Evolutionary conservation across 2,888 invertebrate genomes (phyloP), one percentile per base, ranked within the genome.

Genomic region (Thyatira batis): DNA sequence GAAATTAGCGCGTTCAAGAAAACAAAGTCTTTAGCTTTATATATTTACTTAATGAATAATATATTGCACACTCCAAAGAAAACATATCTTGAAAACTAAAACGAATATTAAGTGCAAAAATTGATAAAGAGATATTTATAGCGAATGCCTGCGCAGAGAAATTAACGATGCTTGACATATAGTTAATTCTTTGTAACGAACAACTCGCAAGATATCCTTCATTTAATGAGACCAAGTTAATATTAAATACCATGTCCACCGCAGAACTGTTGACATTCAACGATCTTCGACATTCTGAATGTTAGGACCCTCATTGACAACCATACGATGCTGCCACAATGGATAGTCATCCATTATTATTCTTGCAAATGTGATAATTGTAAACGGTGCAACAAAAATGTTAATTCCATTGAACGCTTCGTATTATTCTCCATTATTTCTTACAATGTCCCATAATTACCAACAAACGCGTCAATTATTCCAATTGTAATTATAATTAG

Each of bases 401-500:
- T 23, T 39, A 46, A 46, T 25, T 25, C 9, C n/a, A 13, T 23
- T 23, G 45, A 46, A 23, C 25, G 45, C 23, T 25, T 25, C 8
- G 23, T 25, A 46, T 46, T 46, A 23, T 46, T 46, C 8, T 25
- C 13, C 23, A 13, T 46, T 25, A 46, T 25, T 25, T 46, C 23
- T 17, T 46, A n/a, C 39, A 23, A 25, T 44, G 45, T 50, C 13
- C 46, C 48, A 49, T 59, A 44, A 59, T 58, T 53, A 50, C 39
- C 20, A 20, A 39, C 49, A 25, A 46, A 46, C 13, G 28, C 30
- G 50, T 43, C 43, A 49, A 51, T 55, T 45, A 57, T 54, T 54
- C 50, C 48, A 45, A 46, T 53, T 20, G 50, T 52, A 54, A 46
- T 59, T 63, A 59, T 53, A 58, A 54, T 53, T 59, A 57, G 46